Conservation (phyloP, 2,888 invertebrate genomes). For the Dasypogon diadema region DNA sequence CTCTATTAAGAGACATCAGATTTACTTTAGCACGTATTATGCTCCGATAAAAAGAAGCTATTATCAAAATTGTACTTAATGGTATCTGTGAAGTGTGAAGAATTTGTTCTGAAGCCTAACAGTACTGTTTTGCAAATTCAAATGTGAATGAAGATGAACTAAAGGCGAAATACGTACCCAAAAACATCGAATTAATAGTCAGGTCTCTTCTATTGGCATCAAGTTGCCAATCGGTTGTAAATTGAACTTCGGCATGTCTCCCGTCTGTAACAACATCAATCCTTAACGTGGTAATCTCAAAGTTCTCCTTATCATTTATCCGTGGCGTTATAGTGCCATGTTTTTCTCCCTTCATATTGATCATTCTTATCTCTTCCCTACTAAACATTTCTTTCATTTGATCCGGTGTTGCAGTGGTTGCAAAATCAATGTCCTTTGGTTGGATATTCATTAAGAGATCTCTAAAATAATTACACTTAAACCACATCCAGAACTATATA, state of each 20-base stretch:
- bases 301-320: conserved; percentile 94
- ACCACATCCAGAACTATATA: neutral
- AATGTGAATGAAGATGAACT: too few species aligned
- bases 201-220: conserved; percentile 97
- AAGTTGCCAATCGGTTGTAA: conserved; percentile 91
- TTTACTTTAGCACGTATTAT: too few species aligned
- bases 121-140: too few species aligned
- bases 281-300: conserved; percentile 93
- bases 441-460: conserved; percentile 82
- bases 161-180: conserved; percentile 71
- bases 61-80: too few species aligned
- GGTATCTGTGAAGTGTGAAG: too few species aligned
- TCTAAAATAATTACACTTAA: conserved; percentile 64
- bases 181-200: conserved; percentile 97
- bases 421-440: conserved; percentile 97
- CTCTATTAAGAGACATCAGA: too few species aligned
- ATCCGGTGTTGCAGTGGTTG: conserved; percentile 94
- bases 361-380: conserved; percentile 86
- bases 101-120: too few species aligned
- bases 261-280: conserved; percentile 95
- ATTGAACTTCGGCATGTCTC: conserved; percentile 94
- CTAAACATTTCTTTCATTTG: conserved; percentile 96
- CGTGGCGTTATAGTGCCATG: conserved; percentile 97
- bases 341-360: conserved; percentile 91
- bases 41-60: too few species aligned